A percentile compares a stretch with the other conserved stretches of the same genome.
phyloP scores from a whole-genome alignment of 2,888 invertebrate species.

The Rhabditoides inermis region DNA sequence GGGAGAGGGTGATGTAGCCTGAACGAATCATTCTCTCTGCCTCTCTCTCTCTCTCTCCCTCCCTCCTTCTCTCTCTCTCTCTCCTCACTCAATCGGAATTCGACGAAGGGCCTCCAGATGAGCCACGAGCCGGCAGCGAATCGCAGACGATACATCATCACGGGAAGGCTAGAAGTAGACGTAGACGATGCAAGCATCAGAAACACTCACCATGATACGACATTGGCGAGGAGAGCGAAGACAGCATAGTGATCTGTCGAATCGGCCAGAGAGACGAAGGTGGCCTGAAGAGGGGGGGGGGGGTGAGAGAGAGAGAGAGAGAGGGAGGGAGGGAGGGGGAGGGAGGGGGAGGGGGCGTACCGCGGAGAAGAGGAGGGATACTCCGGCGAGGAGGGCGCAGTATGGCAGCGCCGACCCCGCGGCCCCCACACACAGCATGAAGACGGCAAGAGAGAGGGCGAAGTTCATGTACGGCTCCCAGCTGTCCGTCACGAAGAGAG shows the following conservation, averaged over 20 bases:
- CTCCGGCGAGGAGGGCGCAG: too few species aligned
- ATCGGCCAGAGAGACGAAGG: slow-evolving; percentile 38
- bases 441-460: slow-evolving; percentile 25
- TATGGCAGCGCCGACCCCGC: slow-evolving; percentile 29
- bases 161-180: slow-evolving; percentile 22
- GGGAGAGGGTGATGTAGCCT: slow-evolving; percentile 22
- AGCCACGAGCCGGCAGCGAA: slow-evolving; percentile 23
- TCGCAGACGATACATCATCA: slow-evolving; percentile 23
- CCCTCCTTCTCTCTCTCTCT: too few species aligned
- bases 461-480: slow-evolving; percentile 43
- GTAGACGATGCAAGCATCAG: neutral
- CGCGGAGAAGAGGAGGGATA: slow-evolving; percentile 37
- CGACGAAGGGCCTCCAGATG: slow-evolving; percentile 28
- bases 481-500: slow-evolving; percentile 15
- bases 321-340: slow-evolving; percentile 23
- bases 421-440: slow-evolving; percentile 34
- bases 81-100: slow-evolving; percentile 22
- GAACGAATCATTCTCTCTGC: too few species aligned
- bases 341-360: slow-evolving; percentile 30
- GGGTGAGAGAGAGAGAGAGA: slow-evolving; percentile 35
- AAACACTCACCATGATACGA: slow-evolving; percentile 29
- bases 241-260: slow-evolving; percentile 27
- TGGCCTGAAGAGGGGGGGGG: slow-evolving; percentile 20
- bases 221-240: slow-evolving; percentile 29
- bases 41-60: too few species aligned